These are phyloP conservation scores for Aldabrachelys gigantea DNA, from an alignment of 2,113 vertebrate genomes.

Conservation along the genomic window DNA sequence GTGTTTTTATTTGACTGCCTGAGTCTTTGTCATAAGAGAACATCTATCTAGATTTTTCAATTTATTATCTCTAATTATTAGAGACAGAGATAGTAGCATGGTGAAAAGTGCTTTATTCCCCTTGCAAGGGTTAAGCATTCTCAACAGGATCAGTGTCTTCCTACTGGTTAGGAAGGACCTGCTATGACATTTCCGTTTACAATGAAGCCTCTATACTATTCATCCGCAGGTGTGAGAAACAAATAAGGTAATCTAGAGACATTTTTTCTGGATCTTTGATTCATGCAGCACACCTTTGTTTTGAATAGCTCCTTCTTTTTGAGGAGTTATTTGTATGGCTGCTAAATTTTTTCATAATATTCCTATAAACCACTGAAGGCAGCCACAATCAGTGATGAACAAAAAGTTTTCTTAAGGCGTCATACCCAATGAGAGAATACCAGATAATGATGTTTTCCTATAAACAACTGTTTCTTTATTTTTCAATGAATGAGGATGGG, in stretches of 20 bases:
- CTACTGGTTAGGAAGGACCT: background rate
- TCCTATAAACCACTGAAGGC: background rate
- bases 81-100: accelerated
- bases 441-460: background rate
- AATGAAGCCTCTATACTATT: background rate
- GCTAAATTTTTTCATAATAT: background rate
- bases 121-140: background rate
- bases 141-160: accelerated
- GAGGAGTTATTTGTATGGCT: background rate
- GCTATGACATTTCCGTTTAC: accelerated
- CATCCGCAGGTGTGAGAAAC: background rate
- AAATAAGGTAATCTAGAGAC: accelerated
- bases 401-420: background rate
- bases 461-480: accelerated
- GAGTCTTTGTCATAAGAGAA: background rate
- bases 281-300: accelerated
- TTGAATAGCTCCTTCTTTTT: background rate
- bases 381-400: accelerated
- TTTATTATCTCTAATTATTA: background rate
- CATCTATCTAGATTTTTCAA: accelerated
- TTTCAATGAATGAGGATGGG: background rate
- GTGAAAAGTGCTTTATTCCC: background rate
- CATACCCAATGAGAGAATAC: background rate
- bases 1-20: accelerated
- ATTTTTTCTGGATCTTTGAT: background rate